Conservation (phyloP, 1,140 invertebrate species). For the Contarinia nasturtii region DNA sequence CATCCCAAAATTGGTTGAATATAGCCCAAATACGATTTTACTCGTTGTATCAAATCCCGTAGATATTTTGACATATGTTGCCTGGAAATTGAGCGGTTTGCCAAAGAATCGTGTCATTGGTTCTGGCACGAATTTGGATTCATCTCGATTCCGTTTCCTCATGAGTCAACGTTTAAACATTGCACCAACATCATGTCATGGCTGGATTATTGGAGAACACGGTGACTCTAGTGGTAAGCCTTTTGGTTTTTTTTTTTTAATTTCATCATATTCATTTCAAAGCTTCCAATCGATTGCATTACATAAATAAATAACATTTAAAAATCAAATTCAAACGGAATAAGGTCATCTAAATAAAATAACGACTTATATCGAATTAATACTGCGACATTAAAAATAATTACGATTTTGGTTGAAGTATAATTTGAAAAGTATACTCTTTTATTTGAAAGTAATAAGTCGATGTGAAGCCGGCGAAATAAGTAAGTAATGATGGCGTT, state of each 20-base stretch:
- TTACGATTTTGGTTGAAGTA: too few species aligned
- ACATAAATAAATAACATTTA: too few species aligned
- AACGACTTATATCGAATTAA: too few species aligned
- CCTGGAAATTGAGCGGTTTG: slow-evolving; percentile 79
- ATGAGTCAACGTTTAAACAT: slow-evolving; percentile 62
- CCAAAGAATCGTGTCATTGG: slow-evolving; percentile 74
- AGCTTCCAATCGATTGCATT: slow-evolving; percentile 1
- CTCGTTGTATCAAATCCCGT: slow-evolving; percentile 82
- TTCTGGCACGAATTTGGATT: slow-evolving; percentile 80
- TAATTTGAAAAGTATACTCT: too few species aligned
- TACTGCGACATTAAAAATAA: too few species aligned
- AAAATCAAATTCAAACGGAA: too few species aligned
- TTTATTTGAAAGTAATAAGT: too few species aligned
- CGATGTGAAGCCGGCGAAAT: too few species aligned
- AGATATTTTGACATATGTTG: slow-evolving; percentile 79
- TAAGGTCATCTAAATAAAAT: too few species aligned
- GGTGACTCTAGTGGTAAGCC: slow-evolving; percentile 48
- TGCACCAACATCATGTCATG: slow-evolving; percentile 65
- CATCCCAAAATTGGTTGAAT: slow-evolving; percentile 60
- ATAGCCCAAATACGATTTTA: slow-evolving; percentile 73
- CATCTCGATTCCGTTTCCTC: slow-evolving; percentile 73
- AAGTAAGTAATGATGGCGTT: too few species aligned
- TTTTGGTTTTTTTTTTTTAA: background rate
- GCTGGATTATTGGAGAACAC: slow-evolving; percentile 78
- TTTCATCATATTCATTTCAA: background rate